Conservation (phyloP, 2,113 vertebrate genomes). For the Tetrax tetrax region DNA sequence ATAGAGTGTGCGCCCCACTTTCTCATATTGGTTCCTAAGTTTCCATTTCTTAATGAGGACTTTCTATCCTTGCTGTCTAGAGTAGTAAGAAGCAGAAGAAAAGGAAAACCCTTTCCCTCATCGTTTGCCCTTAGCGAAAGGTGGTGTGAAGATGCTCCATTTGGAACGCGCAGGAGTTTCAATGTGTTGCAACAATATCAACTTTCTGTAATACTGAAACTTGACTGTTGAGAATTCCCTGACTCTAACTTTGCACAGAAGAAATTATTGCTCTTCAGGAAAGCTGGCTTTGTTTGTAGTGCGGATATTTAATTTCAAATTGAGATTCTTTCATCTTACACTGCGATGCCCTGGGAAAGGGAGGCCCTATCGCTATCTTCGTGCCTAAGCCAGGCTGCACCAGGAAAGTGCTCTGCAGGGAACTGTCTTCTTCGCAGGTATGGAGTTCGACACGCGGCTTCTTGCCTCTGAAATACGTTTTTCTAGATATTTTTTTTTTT, state of each 20-base stretch:
- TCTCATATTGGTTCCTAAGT: neutral
- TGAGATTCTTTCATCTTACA: neutral
- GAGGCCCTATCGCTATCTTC: neutral
- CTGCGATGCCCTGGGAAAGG: neutral
- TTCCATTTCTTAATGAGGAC: neutral
- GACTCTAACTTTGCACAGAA: neutral
- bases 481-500: neutral
- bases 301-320: neutral
- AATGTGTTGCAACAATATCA: neutral
- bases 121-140: neutral
- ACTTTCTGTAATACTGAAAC: neutral
- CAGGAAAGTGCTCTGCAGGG: neutral
- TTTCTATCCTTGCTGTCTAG: neutral
- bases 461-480: neutral
- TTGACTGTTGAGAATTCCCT: neutral
- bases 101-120: neutral
- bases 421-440: neutral
- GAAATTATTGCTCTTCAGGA: neutral
- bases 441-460: rapidly evolving
- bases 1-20: neutral
- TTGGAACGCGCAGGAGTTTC: neutral
- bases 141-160: neutral
- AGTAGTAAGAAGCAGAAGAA: neutral
- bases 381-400: neutral
- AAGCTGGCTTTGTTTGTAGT: neutral